Evolutionary conservation across 2,888 invertebrate species (phyloP), one percentile per base, ranked within the genome.

Genomic region (Acanthacorydalis orientalis): DNA sequence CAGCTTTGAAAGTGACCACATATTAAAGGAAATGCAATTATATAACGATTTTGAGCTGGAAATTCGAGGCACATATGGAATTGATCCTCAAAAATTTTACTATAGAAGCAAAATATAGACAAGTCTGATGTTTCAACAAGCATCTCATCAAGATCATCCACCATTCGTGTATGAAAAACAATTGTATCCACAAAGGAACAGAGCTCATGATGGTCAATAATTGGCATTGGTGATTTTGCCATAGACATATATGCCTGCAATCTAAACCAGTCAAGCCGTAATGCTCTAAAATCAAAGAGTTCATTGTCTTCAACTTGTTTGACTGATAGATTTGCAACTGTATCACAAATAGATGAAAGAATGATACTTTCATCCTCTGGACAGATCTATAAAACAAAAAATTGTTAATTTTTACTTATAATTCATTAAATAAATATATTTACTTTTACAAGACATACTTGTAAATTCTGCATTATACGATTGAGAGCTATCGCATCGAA

Each of bases 51-150:
- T 68, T 99, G 98, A 16, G 96, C 95, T 32, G 98, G 97, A 62
- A 98, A 95, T 64, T 97, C 96, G 54, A 99, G 72, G 66, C 97
- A 97, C 89, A 93, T 91, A 60, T 93, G 93, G 64, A 98, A 97
- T 65, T 97, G 96, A 59, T 89, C 92, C 64, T 97, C 93, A 68
- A 97, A 96, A 64, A 92, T 88, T 69, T 89, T 85, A 59, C 83
- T 93, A 65, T 95, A 96, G 62, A 97, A 97, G 64, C 97, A 98
- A 64, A 97, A 97, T 53, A 97, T 81, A 1, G 96, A 96, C 14
- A 99, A 72, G 70, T 99, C 97, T 0, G 96, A 95, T 2, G 95
- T 91, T 66, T 99, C 97, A 1, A 88, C 84, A 56, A 98, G 73
- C 63, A 98, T 87, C 66, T 97, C 95, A 67, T 97, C 97, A 44